phyloP scores from a whole-genome alignment of 2,888 invertebrate genomes.

The Meloe dianella region DNA sequence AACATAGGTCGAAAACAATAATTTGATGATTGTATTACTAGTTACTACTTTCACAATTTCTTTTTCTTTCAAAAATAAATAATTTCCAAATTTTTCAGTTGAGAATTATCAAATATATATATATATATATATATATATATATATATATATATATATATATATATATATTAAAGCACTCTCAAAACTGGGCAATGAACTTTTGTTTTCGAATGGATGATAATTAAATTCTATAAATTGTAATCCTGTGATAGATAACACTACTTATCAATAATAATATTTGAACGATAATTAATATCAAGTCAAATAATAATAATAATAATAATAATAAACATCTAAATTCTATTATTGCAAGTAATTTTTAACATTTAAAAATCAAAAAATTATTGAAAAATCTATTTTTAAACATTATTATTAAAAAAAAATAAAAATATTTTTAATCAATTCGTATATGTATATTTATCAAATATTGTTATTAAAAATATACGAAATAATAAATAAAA shows the following conservation, averaged over 20 bases:
- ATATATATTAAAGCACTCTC: background rate
- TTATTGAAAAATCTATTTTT: background rate
- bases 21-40: background rate
- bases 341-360: too few species aligned
- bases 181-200: background rate
- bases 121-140: background rate
- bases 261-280: background rate
- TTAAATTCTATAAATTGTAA: background rate
- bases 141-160: background rate
- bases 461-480: background rate
- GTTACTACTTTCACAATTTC: background rate
- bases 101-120: too few species aligned
- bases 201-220: background rate
- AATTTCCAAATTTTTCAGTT: background rate
- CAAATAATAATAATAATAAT: too few species aligned
- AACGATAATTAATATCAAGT: background rate
- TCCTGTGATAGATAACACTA: background rate
- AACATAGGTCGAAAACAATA: background rate
- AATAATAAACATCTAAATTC: too few species aligned
- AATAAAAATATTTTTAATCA: conserved; percentile 3
- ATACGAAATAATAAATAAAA: background rate
- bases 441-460: background rate
- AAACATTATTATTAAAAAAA: background rate
- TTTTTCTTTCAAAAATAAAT: background rate
- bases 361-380: background rate